Evolutionary conservation across 2,797 vertebrate genomes (phyloP).

Genomic region (Clarias platycephalus): DNA sequence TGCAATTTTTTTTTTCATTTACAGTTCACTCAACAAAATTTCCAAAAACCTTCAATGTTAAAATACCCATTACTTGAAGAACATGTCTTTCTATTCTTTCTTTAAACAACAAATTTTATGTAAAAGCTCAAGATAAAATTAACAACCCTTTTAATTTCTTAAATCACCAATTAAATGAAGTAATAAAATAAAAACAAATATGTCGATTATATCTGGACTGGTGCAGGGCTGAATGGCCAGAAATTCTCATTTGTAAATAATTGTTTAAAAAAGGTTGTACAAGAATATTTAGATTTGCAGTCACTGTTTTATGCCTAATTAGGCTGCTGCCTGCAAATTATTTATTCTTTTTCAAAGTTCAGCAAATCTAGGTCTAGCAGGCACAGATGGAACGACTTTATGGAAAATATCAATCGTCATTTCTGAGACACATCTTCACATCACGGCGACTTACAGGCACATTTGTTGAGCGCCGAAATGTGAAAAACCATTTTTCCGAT

Average conservation of each 20-base stretch:
- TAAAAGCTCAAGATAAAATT: neutral
- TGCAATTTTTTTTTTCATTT: neutral
- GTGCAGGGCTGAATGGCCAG: neutral
- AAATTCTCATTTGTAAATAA: neutral
- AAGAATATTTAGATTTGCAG: neutral
- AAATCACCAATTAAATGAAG: constrained; percentile 9
- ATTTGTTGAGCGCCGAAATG: constrained; percentile 54
- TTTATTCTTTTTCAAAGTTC: constrained; percentile 55
- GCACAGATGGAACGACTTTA: constrained; percentile 62
- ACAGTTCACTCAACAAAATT: too few relatives aligned
- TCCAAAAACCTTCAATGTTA: neutral
- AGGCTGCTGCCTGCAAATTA: constrained; percentile 50
- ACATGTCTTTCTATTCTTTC: neutral
- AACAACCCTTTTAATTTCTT: neutral
- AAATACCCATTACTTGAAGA: neutral
- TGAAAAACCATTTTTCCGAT: constrained; percentile 55
- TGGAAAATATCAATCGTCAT: constrained; percentile 64
- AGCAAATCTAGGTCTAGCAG: constrained; percentile 55
- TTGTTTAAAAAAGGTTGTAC: neutral
- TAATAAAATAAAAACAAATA: neutral
- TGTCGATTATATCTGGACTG: neutral
- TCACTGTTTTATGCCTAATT: constrained; percentile 5
- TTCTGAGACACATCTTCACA: constrained; percentile 56
- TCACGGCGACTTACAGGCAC: constrained; percentile 56
- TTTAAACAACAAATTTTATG: neutral